These are phyloP conservation scores for Creontiades dilutus DNA, from an alignment of 2,888 invertebrate species.

Conservation along the genomic window DNA sequence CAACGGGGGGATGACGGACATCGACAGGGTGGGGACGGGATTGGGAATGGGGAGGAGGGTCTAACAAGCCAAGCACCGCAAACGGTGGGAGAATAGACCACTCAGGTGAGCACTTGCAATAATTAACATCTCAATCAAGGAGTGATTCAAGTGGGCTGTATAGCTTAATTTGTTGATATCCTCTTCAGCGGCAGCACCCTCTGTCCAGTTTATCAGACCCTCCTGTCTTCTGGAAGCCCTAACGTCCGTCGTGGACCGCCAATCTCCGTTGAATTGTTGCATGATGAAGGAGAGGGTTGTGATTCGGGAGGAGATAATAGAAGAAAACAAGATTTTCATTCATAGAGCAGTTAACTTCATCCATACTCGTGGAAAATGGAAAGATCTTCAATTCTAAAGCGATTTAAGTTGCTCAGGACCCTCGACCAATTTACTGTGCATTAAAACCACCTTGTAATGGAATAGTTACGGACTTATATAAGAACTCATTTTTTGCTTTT, in stretches of 20 bases:
- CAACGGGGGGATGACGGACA: background rate
- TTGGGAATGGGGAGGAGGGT: background rate
- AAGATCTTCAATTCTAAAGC: too few relatives aligned
- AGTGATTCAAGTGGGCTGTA: constrained; percentile 15
- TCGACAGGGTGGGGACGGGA: background rate
- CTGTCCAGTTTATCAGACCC: background rate
- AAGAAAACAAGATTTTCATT: too few relatives aligned
- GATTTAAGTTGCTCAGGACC: too few relatives aligned
- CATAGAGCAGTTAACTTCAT: too few relatives aligned
- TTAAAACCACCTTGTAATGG: too few relatives aligned
- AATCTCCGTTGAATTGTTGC: constrained; percentile 7
- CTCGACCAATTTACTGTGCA: too few relatives aligned
- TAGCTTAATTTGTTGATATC: constrained; percentile 12
- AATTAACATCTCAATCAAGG: constrained; percentile 48
- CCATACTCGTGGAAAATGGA: too few relatives aligned
- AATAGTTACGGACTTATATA: too few relatives aligned
- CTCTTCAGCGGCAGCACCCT: background rate
- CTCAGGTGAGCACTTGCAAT: constrained; percentile 47
- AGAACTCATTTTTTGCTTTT: too few relatives aligned
- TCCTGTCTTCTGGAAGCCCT: background rate
- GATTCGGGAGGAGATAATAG: background rate
- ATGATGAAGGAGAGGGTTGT: background rate
- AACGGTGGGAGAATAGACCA: background rate
- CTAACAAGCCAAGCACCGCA: background rate
- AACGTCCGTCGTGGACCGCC: background rate